Conservation (phyloP, 1,140 invertebrate species). For the Saxidomus purpurata region DNA sequence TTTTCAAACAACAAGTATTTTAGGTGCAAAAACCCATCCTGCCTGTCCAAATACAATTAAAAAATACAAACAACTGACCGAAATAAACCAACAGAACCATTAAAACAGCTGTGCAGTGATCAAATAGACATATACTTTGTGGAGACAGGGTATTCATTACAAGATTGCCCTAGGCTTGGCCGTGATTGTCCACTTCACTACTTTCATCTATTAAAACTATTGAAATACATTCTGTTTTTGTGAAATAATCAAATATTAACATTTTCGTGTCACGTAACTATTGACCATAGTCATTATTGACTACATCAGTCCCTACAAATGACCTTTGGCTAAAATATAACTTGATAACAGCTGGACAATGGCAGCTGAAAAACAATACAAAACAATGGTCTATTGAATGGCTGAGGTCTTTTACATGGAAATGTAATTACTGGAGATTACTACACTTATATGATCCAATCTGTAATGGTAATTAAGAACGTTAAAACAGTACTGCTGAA, state of each 20-base stretch:
- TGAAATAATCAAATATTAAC: constrained; percentile 29
- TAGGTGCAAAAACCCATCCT: constrained; percentile 7
- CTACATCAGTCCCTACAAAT: not conserved
- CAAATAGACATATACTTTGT: constrained; percentile 49
- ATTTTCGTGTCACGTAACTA: constrained; percentile 28
- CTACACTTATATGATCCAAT: not conserved
- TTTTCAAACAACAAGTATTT: constrained; percentile 20
- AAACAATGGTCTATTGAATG: not conserved
- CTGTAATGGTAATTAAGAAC: too few species aligned
- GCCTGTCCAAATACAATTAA: constrained; percentile 50
- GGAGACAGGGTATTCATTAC: constrained; percentile 16
- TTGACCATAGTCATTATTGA: not conserved
- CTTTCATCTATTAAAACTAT: constrained; percentile 51
- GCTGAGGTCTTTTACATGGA: not conserved
- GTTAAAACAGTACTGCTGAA: not conserved
- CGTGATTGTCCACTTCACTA: constrained; percentile 21
- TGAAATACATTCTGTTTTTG: constrained; percentile 44
- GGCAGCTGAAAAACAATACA: constrained; percentile 12
- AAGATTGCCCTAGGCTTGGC: constrained; percentile 5
- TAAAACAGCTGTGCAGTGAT: constrained; percentile 55
- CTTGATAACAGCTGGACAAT: constrained; percentile 20
- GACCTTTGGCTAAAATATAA: constrained; percentile 37
- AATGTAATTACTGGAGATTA: not conserved
- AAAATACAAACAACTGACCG: constrained; percentile 45
- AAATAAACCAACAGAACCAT: constrained; percentile 17